A percentile compares a stretch with the other conserved stretches of the same genome.
Evolutionary conservation across 2,113 vertebrate genomes (phyloP).

Genomic region (Cygnus atratus): DNA sequence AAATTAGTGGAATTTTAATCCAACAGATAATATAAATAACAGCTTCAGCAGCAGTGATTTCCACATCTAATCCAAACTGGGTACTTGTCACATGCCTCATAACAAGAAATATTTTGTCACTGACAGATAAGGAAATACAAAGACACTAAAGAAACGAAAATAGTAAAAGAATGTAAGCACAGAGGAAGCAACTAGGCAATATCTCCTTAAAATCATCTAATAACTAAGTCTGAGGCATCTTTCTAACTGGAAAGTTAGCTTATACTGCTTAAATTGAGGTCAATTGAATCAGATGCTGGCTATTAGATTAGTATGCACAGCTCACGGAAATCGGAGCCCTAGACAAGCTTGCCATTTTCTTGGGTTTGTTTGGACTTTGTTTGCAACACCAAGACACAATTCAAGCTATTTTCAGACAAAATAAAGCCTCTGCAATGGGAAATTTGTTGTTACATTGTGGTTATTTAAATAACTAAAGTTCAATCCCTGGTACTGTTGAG

Average conservation of each 20-base stretch:
- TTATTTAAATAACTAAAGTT: background rate
- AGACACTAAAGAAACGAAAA: background rate
- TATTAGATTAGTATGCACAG: constrained; percentile 13
- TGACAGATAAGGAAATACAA: background rate
- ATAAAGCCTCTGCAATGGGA: background rate
- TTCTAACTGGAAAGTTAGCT: background rate
- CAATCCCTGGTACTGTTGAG: background rate
- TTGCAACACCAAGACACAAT: background rate
- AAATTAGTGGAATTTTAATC: constrained; percentile 14
- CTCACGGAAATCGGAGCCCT: background rate
- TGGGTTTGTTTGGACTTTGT: background rate
- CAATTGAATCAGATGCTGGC: background rate
- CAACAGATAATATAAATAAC: background rate
- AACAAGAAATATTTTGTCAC: background rate
- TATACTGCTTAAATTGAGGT: background rate
- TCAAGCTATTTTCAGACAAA: background rate
- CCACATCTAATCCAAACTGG: constrained; percentile 25
- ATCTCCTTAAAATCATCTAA: background rate
- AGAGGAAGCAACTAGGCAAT: background rate
- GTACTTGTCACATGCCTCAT: background rate
- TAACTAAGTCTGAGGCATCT: background rate
- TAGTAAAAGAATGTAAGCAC: background rate
- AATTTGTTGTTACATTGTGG: background rate
- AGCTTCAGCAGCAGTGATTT: constrained; percentile 16
- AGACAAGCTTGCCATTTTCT: background rate